Conservation (phyloP, 1,140 invertebrate species). For the Pollicipes pollicipes region DNA sequence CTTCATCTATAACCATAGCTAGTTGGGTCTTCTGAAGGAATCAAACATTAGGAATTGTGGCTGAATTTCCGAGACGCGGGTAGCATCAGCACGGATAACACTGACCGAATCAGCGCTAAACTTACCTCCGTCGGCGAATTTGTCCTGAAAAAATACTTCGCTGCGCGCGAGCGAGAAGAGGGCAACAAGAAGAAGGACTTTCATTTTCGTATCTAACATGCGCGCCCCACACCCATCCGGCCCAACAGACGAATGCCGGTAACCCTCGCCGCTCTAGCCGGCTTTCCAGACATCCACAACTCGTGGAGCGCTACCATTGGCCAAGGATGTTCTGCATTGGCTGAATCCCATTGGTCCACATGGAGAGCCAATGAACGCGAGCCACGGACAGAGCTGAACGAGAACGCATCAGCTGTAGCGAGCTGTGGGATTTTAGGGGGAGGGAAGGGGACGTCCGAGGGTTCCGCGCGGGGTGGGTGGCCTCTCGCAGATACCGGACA, state of each 20-base stretch:
- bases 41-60: too few species aligned
- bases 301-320: constrained; percentile 20
- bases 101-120: not conserved
- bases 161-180: constrained; percentile 11
- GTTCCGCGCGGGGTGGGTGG: too few species aligned
- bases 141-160: constrained; percentile 15
- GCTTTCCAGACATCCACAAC: constrained; percentile 8
- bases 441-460: too few species aligned
- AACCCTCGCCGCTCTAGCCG: constrained; percentile 8
- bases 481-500: too few species aligned
- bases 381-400: not conserved
- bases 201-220: constrained; percentile 6
- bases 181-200: constrained; percentile 8
- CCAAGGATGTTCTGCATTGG: constrained; percentile 13
- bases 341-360: not conserved
- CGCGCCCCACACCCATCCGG: not conserved
- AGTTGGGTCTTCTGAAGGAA: not conserved
- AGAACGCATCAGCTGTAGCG: not conserved
- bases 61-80: too few species aligned
- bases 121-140: constrained; percentile 12
- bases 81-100: too few species aligned
- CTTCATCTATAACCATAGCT: too few species aligned
- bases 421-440: too few species aligned
- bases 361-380: not conserved
- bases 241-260: constrained; percentile 11